Conservation (phyloP, 2,113 vertebrate species). For the Tyrannus savana region DNA sequence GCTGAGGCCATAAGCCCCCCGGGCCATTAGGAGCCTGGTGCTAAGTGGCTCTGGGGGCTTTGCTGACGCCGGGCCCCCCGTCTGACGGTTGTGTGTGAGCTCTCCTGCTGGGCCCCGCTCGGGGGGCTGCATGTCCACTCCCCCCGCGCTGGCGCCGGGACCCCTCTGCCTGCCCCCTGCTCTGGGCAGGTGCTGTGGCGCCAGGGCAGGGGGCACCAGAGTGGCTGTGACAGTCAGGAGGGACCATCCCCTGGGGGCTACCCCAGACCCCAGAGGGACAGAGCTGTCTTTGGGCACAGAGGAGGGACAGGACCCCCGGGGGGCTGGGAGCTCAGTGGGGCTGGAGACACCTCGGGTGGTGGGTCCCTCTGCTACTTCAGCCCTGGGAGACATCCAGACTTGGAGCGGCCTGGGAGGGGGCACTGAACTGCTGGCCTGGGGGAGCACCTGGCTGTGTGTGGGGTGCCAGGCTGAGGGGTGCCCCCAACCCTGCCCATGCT, state of each 20-base stretch:
- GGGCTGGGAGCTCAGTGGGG: fast-evolving
- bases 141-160: fast-evolving
- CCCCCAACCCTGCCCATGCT: neutral
- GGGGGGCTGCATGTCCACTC: neutral
- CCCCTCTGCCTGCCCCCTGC: neutral
- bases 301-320: fast-evolving
- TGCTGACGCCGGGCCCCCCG: neutral
- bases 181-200: neutral
- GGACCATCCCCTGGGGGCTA: fast-evolving
- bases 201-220: fast-evolving
- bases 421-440: fast-evolving
- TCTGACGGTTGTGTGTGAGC: constrained; percentile 35
- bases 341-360: fast-evolving
- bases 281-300: neutral
- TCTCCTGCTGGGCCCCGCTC: neutral
- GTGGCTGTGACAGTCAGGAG: neutral
- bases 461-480: neutral
- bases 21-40: constrained; percentile 21
- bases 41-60: constrained; percentile 47
- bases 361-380: no score
- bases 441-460: neutral
- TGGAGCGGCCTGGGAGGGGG: neutral
- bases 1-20: fast-evolving
- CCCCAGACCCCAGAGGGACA: fast-evolving
- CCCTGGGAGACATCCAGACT: neutral